Percentiles rank a stretch among this genome's conserved stretches.
phyloP scores from a whole-genome alignment of 2,797 vertebrate species.

The Leuciscus waleckii region DNA sequence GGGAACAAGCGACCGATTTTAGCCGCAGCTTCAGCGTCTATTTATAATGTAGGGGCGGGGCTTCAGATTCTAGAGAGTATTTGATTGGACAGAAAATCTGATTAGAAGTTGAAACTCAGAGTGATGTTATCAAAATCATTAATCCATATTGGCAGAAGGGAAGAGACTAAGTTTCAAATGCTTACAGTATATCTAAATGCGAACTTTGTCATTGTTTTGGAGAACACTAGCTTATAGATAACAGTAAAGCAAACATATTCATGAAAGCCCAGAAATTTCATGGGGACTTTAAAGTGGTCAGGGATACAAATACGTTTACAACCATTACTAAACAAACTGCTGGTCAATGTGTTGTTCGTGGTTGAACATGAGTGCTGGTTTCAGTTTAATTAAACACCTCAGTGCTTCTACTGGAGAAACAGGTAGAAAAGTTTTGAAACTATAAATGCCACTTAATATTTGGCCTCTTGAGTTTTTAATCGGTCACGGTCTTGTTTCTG shows the following conservation, averaged over 20 bases:
- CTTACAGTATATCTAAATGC: background rate
- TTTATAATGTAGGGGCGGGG: background rate
- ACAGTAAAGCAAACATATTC: background rate
- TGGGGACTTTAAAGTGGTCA: background rate
- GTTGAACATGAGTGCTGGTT: background rate
- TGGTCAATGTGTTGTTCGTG: background rate
- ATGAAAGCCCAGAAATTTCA: background rate
- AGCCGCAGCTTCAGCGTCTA: background rate
- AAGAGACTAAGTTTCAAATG: background rate
- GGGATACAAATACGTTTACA: too few relatives aligned
- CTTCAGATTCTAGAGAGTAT: background rate
- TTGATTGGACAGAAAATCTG: background rate
- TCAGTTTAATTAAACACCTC: background rate
- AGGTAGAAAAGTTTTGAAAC: background rate
- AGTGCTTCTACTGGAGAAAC: background rate
- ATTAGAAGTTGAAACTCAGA: background rate
- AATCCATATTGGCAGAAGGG: background rate
- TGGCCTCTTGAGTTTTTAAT: background rate
- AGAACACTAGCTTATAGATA: background rate
- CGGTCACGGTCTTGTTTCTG: slow-evolving; percentile 4
- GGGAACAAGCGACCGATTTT: too few relatives aligned
- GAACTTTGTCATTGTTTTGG: background rate
- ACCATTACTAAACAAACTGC: background rate
- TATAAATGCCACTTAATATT: background rate
- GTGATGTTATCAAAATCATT: background rate